Evolutionary conservation across 2,888 invertebrate genomes (phyloP), one percentile per base, ranked within the genome.

Genomic region (Phania funesta): DNA sequence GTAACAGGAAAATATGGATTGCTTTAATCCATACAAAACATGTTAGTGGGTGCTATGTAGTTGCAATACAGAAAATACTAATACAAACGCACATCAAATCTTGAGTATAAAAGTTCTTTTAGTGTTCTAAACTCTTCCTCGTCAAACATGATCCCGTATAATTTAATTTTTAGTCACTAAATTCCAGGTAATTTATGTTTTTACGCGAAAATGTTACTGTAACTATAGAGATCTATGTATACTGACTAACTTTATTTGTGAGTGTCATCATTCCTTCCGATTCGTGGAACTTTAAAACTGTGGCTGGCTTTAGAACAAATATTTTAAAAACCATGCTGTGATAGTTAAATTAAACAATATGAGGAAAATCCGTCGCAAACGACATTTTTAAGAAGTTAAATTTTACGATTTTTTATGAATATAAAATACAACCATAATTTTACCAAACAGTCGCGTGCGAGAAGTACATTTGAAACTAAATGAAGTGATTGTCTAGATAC

Each of bases 171-270:
- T 18, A 73, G 80, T 81, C 80, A 81, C 80, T 73, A 81, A 67
- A 62, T 54, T 67, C 67, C 62, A 22, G 54, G 76, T 81, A 81
- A 81, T 71, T 76, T 81, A 80, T 80, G 60, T 76, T 76, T 74
- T 71, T 73, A 62, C 58, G 71, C 76, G 67, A 67, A 81, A 76
- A 71, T 80, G 76, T 76, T 80, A 76, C 80, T 81, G 60, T 67
- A 71, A 65, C 41, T 71, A 54, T 32, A 29, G 7, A 29, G 4
- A n/a, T n/a, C n/a, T n/a, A n/a, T n/a, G n/a, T n/a, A n/a, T n/a
- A n/a, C n/a, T n/a, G n/a, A n/a, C n/a, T n/a, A n/a, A n/a, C n/a
- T n/a, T n/a, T n/a, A n/a, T n/a, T n/a, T n/a, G n/a, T n/a, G n/a
- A n/a, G n/a, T n/a, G n/a, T n/a, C n/a, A n/a, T n/a, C n/a, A n/a